A percentile compares a stretch with the other conserved stretches of the same genome.
Evolutionary conservation across 2,113 vertebrate genomes (phyloP).

Genomic region (Tapirus terrestris): DNA sequence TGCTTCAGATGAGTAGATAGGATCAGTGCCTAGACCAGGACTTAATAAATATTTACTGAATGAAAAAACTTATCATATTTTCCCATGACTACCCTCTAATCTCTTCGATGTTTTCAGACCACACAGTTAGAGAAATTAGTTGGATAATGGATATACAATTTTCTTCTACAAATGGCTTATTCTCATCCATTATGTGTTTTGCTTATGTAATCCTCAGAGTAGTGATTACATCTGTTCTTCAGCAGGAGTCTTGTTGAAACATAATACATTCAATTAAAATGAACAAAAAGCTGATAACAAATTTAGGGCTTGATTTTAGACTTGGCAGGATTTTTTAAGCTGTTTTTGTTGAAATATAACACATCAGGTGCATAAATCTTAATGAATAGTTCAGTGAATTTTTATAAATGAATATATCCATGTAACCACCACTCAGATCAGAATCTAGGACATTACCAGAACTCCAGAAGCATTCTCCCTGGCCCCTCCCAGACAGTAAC

Average conservation of each 20-base stretch:
- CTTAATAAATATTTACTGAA: background rate
- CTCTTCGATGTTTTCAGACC: background rate
- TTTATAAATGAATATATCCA: background rate
- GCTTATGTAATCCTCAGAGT: background rate
- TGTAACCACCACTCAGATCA: background rate
- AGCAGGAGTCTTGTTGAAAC: background rate
- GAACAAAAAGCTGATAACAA: background rate
- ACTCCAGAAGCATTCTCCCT: background rate
- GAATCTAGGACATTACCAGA: background rate
- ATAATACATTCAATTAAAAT: background rate
- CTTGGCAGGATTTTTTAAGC: background rate
- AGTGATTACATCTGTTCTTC: background rate
- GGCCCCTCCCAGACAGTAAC: background rate
- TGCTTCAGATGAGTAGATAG: background rate
- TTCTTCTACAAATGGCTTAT: background rate
- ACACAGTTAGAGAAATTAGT: background rate
- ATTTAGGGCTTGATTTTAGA: background rate
- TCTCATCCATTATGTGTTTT: background rate
- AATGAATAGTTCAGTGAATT: background rate
- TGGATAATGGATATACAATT: background rate
- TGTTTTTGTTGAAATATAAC: background rate
- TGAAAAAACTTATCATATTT: background rate
- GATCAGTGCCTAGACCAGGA: background rate
- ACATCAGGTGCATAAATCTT: background rate
- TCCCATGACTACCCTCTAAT: background rate